These are phyloP conservation scores for Petrosia ficiformis DNA, from an alignment of 37 sponge, comb jelly and placozoan species.

Conservation along the genomic window DNA sequence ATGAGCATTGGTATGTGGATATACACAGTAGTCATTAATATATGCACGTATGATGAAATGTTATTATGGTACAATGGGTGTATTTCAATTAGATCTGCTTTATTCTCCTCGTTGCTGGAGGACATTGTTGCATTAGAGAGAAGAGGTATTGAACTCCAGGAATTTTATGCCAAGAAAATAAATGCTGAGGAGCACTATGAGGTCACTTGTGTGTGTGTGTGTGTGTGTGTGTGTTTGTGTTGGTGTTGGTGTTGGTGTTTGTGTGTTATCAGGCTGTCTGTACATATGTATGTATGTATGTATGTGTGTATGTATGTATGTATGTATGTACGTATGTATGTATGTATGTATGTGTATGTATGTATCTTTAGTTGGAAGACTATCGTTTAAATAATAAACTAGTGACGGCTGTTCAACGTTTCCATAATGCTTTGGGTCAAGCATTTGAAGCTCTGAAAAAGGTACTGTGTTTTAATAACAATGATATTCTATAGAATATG, in stretches of 20 bases:
- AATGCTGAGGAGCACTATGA: neutral
- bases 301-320: no score
- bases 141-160: neutral
- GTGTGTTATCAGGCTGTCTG: no score
- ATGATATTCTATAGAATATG: neutral
- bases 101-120: neutral
- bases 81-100: neutral
- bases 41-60: no score
- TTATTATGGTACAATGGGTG: no score
- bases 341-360: no score
- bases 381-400: neutral
- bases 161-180: conserved; percentile 1
- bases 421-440: conserved; percentile 6
- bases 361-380: neutral
- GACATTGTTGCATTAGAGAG: conserved; percentile 16
- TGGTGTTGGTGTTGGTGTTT: no score
- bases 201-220: no score
- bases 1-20: no score
- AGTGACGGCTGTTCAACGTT: neutral
- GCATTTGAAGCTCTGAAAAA: neutral
- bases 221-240: no score
- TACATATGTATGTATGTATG: no score
- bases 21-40: no score
- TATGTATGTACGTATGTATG: no score
- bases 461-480: neutral